Conservation (phyloP, 1,140 invertebrate genomes). For the Saxidomus purpurata region DNA sequence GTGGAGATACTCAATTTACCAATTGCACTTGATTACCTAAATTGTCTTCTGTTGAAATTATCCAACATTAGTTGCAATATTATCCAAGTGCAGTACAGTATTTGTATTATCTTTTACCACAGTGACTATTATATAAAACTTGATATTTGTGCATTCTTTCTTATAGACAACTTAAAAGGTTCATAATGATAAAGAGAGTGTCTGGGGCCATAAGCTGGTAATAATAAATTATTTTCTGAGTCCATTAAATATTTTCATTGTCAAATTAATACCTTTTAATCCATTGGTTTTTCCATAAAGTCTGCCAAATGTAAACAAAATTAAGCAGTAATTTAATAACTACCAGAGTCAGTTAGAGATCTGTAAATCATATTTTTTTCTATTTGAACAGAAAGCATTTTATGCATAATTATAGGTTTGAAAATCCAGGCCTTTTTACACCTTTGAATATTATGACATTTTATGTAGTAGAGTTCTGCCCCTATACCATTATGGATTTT, state of each 20-base stretch:
- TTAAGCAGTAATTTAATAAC: not conserved
- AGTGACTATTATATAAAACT: not conserved
- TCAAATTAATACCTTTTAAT: too few relatives aligned
- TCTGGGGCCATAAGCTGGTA: not conserved
- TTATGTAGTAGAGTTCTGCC: not conserved
- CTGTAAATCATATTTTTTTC: conserved; percentile 3
- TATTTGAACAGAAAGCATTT: not conserved
- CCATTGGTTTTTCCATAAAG: too few relatives aligned
- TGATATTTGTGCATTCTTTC: conserved; percentile 3
- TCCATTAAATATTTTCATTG: too few relatives aligned
- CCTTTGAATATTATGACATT: not conserved
- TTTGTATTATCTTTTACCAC: too few relatives aligned
- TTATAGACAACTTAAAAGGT: not conserved
- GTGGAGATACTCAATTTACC: too few relatives aligned
- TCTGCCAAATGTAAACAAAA: too few relatives aligned
- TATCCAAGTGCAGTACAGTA: not conserved
- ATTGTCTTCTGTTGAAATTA: not conserved
- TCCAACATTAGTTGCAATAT: not conserved
- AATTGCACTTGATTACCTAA: not conserved
- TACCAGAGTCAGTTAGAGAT: not conserved
- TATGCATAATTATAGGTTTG: conserved; percentile 3
- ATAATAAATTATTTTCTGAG: not conserved
- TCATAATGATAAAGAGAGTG: not conserved
- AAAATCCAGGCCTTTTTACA: not conserved
- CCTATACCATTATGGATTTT: not conserved